Base-by-base conservation (phyloP, 30 jellyfish, hydroid and myxozoan genomes). In the Pseudorhiza aurosa region DNA sequence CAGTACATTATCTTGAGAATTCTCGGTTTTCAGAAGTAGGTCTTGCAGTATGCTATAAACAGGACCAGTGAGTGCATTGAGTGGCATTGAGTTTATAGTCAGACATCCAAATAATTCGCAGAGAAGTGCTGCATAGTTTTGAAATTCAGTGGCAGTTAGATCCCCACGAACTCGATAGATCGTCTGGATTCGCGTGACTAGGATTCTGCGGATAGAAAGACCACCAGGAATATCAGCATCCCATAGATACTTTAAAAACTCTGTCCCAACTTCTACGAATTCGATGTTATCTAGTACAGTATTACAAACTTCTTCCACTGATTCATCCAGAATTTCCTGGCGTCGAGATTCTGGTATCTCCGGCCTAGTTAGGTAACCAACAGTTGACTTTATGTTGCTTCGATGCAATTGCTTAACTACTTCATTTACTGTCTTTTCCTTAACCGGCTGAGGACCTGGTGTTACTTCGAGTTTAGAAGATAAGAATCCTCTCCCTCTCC, bases 21-120 rank as follows among this genome's bases (percentile, higher is more conserved):
- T 58, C 12, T 39, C 78, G 18, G 10, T 30, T 17, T 59, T 28
- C 19, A 21, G 58, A 15, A 86, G 57, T 68, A 88, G 57, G 25
- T 88, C 97, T 21, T 73, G 49, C 67, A 88, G 65, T 14, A 78
- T 24, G 2, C 56, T 56, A 59, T 87, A 88, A n/a, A 88, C 88
- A 10, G 93, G 93, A 3, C 50, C 77, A 9, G 65, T 62, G 28
- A 88, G 57, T 47, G 94, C 94, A 27, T 14, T 30, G 18, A 88
- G 75, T 5, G 93, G 93, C 55, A 59, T 58, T 1, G 56, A 77
- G 10, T 44, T 21, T 47, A 77, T 21, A 17, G 42, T 64, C 65
- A 88, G 73, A 8, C 65, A 22, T 2, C 83, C 51, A 28, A 67
- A 88, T 27, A 88, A 90, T 45, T 88, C 97, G 43, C 90, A 78